Percentiles rank a stretch among this genome's conserved stretches.
Conservation (phyloP, 2,888 invertebrate species). For the Loripinus fragilis region DNA sequence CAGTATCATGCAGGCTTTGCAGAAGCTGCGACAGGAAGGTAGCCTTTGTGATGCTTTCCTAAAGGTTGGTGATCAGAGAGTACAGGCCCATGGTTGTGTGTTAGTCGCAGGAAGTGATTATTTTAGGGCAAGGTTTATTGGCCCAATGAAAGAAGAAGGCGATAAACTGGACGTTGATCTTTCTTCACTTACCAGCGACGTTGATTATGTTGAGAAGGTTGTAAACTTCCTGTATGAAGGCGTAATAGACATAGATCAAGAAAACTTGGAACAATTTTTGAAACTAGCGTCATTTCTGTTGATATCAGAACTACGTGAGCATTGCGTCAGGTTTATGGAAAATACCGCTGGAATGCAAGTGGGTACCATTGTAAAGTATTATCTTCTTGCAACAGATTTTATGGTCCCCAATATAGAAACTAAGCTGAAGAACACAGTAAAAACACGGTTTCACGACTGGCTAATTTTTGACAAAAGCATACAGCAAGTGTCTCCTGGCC, state of each 20-base stretch:
- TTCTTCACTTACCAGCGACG: neutral
- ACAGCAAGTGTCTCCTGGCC: neutral
- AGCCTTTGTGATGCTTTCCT: neutral
- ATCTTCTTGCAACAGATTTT: neutral
- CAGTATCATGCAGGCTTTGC: neutral
- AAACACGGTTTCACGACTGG: neutral
- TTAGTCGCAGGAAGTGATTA: constrained; percentile 1
- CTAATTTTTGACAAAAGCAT: neutral
- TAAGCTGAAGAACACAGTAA: neutral
- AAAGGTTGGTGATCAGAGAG: neutral
- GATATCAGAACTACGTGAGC: neutral
- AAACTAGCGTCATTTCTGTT: neutral
- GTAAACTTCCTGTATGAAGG: neutral
- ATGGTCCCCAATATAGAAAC: neutral
- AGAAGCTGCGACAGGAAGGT: neutral
- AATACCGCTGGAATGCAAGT: neutral
- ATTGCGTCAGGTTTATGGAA: neutral
- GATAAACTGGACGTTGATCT: neutral
- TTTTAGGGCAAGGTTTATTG: neutral
- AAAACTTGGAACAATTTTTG: neutral
- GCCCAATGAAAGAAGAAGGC: neutral
- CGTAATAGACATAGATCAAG: neutral
- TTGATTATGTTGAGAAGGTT: neutral
- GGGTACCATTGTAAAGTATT: neutral
- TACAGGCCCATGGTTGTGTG: neutral